Evolutionary conservation across 2,113 vertebrate species (phyloP).

Genomic region (Micronycteris hirsuta): DNA sequence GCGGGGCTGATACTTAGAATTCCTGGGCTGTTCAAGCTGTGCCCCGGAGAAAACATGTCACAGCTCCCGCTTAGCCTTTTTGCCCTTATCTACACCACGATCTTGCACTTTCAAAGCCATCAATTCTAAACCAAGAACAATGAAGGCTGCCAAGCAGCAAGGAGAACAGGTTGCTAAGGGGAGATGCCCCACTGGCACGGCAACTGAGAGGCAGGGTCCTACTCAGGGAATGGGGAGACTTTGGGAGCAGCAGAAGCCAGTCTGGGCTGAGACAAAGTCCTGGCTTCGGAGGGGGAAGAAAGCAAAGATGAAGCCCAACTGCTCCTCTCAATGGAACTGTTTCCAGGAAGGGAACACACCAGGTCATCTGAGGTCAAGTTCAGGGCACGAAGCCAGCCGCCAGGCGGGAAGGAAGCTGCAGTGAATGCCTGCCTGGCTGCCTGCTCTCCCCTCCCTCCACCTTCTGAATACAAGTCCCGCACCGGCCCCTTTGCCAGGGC

Average conservation of each 20-base stretch:
- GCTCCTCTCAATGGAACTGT: constrained; percentile 9
- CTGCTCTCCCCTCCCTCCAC: neutral
- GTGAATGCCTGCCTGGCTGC: constrained; percentile 5
- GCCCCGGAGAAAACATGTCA: neutral
- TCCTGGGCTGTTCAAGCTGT: neutral
- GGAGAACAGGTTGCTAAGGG: neutral
- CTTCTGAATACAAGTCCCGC: neutral
- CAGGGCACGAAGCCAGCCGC: constrained; percentile 32
- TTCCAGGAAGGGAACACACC: constrained; percentile 44
- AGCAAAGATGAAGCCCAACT: neutral
- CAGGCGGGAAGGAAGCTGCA: constrained; percentile 56
- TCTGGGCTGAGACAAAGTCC: neutral
- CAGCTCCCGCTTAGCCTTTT: neutral
- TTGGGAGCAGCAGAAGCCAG: neutral
- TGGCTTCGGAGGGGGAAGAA: constrained; percentile 23
- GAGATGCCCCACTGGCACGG: neutral
- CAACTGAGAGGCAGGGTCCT: neutral
- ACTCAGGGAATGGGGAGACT: neutral
- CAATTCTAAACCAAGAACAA: neutral
- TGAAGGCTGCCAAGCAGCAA: neutral
- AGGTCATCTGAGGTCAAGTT: constrained; percentile 68
- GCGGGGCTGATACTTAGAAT: neutral
- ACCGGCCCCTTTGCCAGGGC: neutral
- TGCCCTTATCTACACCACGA: neutral
- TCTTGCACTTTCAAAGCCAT: neutral